Percentiles rank a stretch among this genome's conserved stretches.
phyloP scores from a whole-genome alignment of 2,113 vertebrate species.

The Myotis davidii region DNA sequence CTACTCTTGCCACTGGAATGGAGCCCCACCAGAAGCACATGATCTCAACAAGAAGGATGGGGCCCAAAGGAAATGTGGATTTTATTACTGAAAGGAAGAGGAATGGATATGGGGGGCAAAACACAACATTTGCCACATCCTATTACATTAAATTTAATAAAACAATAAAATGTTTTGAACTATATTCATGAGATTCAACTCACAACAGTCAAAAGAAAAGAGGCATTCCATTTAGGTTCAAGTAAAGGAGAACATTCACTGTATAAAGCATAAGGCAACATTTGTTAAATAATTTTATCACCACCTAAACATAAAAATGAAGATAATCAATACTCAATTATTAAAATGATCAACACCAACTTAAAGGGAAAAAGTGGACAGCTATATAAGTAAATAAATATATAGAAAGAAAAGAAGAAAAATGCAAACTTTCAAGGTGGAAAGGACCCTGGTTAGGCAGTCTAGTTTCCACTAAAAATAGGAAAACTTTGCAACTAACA shows the following conservation, averaged over 20 bases:
- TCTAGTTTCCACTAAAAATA: background rate
- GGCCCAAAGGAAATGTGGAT: background rate
- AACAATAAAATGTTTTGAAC: background rate
- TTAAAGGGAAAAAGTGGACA: background rate
- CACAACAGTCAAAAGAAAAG: background rate
- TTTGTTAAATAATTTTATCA: conserved; percentile 18
- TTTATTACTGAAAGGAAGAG: background rate
- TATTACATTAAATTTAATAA: background rate
- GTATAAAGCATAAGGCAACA: background rate
- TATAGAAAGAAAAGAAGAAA: background rate
- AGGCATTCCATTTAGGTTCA: background rate
- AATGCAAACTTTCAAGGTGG: background rate
- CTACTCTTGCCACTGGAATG: too few species aligned
- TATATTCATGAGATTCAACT: background rate
- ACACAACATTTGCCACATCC: background rate
- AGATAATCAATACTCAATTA: background rate
- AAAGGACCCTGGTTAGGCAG: background rate
- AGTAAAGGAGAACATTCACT: background rate
- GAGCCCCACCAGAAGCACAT: background rate
- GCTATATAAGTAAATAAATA: background rate
- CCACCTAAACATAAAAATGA: background rate
- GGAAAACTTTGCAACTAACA: background rate
- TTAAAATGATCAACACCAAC: background rate
- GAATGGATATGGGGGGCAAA: background rate
- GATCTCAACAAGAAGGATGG: background rate